Evolutionary conservation across 2,888 invertebrate genomes (phyloP), one percentile per base, ranked within the genome.

Genomic region (Ctena decussata): DNA sequence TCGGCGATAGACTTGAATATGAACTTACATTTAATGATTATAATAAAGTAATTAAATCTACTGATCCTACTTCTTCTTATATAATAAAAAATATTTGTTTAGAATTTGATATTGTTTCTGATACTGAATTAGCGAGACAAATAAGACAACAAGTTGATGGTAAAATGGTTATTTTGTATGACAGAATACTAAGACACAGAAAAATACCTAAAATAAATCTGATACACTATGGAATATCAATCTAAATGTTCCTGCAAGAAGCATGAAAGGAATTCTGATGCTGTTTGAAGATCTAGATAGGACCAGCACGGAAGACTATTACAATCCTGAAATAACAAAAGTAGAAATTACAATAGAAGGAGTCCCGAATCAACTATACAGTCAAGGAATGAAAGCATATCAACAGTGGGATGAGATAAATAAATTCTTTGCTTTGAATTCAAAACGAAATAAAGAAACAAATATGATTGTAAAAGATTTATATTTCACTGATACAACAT

Each of bases 211-310:
- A 65, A 80, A 85, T 49, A 89, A 87, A 82, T 53, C 60, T 53
- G 88, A 90, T 46, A 80, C 82, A 30, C 76, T 86, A 3, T 90
- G 89, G 85, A 90, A 87, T 41, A 80, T 90, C 11, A 86, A 84
- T 41, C 37, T 89, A 11, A 90, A 84, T 82, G 83, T 86, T 2
- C 84, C 85, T 0, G 85, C 85, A 37, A 18, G 85, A 53, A 84
- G 81, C 71, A 90, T 87, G 90, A 87, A 86, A 76, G 89, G 85
- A n/a, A 87, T 89, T 60, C 65, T 87, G 15, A 81, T 89, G 83
- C 27, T 87, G 27, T 87, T 86, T 60, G 86, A 85, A 35, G 65
- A 65, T 21, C 65, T 21, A 35, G 24, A 41, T 41, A 57, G 75
- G 41, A 57, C 80, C 24, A 18, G 15, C 8, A 70, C 76, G 27